Conservation (phyloP, 1,140 invertebrate genomes). For the Drosophila sp. region DNA sequence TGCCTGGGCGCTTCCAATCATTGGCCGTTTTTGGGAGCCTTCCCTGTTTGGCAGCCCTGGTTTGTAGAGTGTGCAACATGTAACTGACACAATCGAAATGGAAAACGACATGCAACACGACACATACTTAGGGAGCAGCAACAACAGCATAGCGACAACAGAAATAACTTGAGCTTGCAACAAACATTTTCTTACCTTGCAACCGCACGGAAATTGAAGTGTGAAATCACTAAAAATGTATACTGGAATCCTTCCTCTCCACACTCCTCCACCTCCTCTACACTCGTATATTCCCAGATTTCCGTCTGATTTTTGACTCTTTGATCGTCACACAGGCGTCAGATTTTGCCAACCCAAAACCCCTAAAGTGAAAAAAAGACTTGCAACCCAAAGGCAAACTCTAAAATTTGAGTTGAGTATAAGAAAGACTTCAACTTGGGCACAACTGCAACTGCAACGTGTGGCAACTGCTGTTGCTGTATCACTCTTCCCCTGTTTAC, state of each 20-base stretch:
- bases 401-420: constrained; percentile 17
- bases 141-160: constrained; percentile 49
- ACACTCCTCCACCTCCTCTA: neutral
- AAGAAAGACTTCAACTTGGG: constrained; percentile 5
- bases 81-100: constrained; percentile 81
- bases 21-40: constrained; percentile 49
- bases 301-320: constrained; percentile 65
- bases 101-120: constrained; percentile 75
- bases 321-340: constrained; percentile 43
- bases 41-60: neutral
- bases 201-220: constrained; percentile 75
- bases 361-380: constrained; percentile 30
- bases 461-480: neutral
- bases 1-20: constrained; percentile 76
- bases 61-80: constrained; percentile 61
- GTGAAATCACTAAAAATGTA: constrained; percentile 61
- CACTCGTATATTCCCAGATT: constrained; percentile 44
- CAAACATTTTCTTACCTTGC: constrained; percentile 67
- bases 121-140: constrained; percentile 31
- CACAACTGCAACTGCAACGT: constrained; percentile 5
- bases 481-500: constrained; percentile 31
- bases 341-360: constrained; percentile 45
- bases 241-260: neutral
- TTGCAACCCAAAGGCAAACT: constrained; percentile 21
- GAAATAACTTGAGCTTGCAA: constrained; percentile 46